A percentile compares a stretch with the other conserved stretches of the same genome.
phyloP scores from a whole-genome alignment of 2,888 invertebrate species.

The Caenorhabditis japonica region DNA sequence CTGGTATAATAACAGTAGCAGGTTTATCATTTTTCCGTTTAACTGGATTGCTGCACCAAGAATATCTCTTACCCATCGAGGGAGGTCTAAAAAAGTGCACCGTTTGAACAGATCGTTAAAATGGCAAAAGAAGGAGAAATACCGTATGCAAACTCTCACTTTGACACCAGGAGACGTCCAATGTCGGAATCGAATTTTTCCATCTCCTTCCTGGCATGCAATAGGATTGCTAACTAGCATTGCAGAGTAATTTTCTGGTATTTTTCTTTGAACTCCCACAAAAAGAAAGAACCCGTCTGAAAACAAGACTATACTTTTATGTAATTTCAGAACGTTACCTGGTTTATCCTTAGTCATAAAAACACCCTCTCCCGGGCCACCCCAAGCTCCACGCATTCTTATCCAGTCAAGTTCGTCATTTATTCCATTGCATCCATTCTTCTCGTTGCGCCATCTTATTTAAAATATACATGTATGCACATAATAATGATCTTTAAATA shows the following conservation, averaged over 20 bases:
- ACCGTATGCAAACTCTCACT: constrained; percentile 69
- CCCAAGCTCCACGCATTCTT: constrained; percentile 69
- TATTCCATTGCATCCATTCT: constrained; percentile 57
- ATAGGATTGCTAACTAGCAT: constrained; percentile 71
- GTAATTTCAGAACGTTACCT: constrained; percentile 42
- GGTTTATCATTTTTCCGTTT: constrained; percentile 65
- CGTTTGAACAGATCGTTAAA: too few relatives aligned
- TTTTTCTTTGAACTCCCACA: constrained; percentile 61
- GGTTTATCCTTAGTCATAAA: constrained; percentile 65
- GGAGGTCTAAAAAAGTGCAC: constrained; percentile 49
- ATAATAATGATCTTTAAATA: constrained; percentile 4
- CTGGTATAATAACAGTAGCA: constrained; percentile 68
- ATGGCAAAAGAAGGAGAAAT: too few relatives aligned
- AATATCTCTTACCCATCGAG: constrained; percentile 59
- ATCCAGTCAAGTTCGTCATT: constrained; percentile 69
- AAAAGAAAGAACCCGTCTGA: constrained; percentile 68
- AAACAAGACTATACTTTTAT: background rate
- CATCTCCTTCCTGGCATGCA: constrained; percentile 72
- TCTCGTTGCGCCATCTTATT: constrained; percentile 69
- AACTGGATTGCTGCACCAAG: constrained; percentile 69
- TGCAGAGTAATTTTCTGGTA: constrained; percentile 60
- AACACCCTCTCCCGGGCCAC: constrained; percentile 54
- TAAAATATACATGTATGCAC: background rate
- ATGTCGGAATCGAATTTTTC: constrained; percentile 62
- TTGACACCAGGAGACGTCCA: constrained; percentile 71